These are phyloP conservation scores for Pangasius sanitwongsei DNA, from an alignment of 2,797 vertebrate genomes.

Conservation along the genomic window DNA sequence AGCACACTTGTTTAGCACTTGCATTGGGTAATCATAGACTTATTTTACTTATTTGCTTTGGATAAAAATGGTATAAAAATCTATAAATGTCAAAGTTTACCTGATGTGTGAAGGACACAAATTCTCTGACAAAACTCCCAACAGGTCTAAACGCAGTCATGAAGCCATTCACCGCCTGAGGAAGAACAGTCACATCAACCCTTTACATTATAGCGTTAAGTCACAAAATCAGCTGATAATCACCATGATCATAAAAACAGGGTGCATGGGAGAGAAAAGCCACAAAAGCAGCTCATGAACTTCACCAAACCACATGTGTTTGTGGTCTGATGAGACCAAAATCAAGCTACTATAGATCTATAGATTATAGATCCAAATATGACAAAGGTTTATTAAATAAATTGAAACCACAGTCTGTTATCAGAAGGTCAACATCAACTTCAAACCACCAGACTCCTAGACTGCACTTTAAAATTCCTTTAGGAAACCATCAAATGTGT, in stretches of 20 bases:
- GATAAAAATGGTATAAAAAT: neutral
- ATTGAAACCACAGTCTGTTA: neutral
- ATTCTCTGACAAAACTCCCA: conserved; percentile 70
- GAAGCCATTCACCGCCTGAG: conserved; percentile 67
- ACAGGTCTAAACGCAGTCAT: conserved; percentile 67
- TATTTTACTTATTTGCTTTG: neutral
- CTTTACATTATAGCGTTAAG: neutral
- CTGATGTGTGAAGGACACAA: conserved; percentile 72
- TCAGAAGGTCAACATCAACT: neutral
- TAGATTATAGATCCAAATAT: neutral
- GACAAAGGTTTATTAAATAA: neutral
- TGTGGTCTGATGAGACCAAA: neutral
- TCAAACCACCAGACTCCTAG: neutral
- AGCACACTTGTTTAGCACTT: neutral
- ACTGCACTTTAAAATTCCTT: neutral
- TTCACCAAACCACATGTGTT: neutral
- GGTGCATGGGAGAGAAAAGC: neutral
- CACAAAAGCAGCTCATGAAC: neutral
- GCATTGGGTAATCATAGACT: neutral
- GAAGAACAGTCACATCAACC: neutral
- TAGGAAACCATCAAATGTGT: neutral
- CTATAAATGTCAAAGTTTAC: conserved; percentile 41
- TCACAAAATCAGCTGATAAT: neutral
- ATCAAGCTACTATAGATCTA: too few relatives aligned
- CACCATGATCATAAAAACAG: neutral